Base-by-base conservation (phyloP, 2,888 invertebrate genomes). In the Cyaniris semiargus region DNA sequence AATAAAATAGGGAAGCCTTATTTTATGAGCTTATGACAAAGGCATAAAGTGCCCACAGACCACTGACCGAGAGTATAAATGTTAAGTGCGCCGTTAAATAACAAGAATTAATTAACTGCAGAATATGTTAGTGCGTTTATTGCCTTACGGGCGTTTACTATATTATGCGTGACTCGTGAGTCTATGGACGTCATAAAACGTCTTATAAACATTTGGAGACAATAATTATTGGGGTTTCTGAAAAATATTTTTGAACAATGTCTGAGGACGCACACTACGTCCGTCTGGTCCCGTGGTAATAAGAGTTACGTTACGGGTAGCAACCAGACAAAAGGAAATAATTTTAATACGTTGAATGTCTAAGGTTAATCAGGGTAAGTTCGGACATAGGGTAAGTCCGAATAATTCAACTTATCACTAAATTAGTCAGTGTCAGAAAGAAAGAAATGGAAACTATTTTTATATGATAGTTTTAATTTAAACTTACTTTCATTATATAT, bases 51-150 rank as follows among this genome's bases (percentile, higher is more conserved):
- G 66, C 27, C 66, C 66, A 66, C 27, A 1, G 18, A 31, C 66
- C 66, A 66, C 27, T 23, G 23, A 66, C 15, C 66, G 18, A 13
- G 27, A 27, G 15, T 27, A 66, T 66, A 27, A 66, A 66, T 27
- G 15, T 60, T 66, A 66, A 66, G 66, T 66, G 66, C 27, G 66
- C 66, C 66, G 31, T 66, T 27, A 66, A 66, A 66, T 66, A 27
- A 23, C 60, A 60, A 60, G 66, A 66, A 66, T 31, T 66, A 66
- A 66, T 66, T 66, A 66, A 66, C 23, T 23, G 27, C 15, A 31
- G 27, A 31, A 23, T 60, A 60, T 60, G 66, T 5, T 60, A 21
- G 66, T 31, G 15, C 27, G 66, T 66, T 13, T 66, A 31, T 31
- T 27, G 27, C 15, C 18, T 66, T 66, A 66, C 18, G 27, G 23